These are phyloP conservation scores for Burhinus bistriatus DNA, from an alignment of 2,113 vertebrate genomes.

Conservation along the genomic window DNA sequence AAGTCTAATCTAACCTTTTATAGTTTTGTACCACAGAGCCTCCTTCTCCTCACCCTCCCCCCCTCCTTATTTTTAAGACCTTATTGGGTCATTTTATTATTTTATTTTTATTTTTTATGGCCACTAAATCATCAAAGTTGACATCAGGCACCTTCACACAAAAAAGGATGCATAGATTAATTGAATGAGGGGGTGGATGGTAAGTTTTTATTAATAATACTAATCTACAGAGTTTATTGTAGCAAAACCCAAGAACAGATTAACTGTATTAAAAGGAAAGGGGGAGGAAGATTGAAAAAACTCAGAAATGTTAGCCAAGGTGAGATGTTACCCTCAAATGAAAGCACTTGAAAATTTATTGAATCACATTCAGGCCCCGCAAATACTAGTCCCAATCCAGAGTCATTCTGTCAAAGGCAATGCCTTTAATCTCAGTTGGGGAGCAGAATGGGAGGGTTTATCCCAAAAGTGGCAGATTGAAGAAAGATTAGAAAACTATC, in stretches of 20 bases:
- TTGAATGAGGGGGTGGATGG: conserved; percentile 40
- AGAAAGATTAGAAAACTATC: background rate
- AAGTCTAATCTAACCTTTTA: conserved; percentile 74
- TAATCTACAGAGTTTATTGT: conserved; percentile 51
- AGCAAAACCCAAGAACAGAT: conserved; percentile 17
- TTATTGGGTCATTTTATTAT: conserved; percentile 59
- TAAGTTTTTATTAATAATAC: conserved; percentile 59
- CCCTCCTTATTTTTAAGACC: conserved; percentile 1
- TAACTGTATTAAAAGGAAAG: background rate
- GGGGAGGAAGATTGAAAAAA: background rate
- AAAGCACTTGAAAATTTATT: background rate
- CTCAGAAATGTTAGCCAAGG: background rate
- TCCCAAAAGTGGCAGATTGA: background rate
- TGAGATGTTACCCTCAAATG: background rate
- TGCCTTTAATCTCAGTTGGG: background rate
- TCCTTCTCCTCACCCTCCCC: background rate
- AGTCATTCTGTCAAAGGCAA: background rate
- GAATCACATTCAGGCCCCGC: background rate
- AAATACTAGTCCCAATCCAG: background rate
- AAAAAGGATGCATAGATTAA: conserved; percentile 41
- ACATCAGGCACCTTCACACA: conserved; percentile 25
- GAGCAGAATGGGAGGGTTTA: background rate
- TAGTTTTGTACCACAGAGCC: conserved; percentile 52
- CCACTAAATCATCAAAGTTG: conserved; percentile 53
- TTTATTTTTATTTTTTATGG: conserved; percentile 49